Percentiles rank a stretch among this genome's conserved stretches.
phyloP scores from a whole-genome alignment of 2,888 invertebrate genomes.

The Rhingia rostrata region DNA sequence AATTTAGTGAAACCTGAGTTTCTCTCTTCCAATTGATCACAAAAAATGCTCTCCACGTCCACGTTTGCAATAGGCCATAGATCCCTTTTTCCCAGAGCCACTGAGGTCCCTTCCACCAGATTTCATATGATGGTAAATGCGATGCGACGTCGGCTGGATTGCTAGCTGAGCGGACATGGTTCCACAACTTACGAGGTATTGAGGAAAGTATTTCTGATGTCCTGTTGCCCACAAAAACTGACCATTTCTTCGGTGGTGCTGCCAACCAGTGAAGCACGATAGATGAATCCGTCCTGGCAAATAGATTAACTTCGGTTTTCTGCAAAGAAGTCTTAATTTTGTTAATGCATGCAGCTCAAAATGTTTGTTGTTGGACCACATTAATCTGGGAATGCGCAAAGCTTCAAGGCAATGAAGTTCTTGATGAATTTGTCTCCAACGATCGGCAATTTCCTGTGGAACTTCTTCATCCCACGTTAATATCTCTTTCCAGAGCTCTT shows the following conservation, averaged over 20 bases:
- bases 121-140: slow-evolving; percentile 1
- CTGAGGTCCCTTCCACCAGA: slow-evolving; percentile 37
- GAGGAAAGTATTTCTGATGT: slow-evolving; percentile 10
- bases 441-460: slow-evolving; percentile 17
- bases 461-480: slow-evolving; percentile 63
- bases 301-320: not conserved
- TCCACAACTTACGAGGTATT: slow-evolving; percentile 28
- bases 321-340: slow-evolving; percentile 33
- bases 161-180: slow-evolving; percentile 19
- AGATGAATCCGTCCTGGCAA: slow-evolving; percentile 14
- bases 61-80: slow-evolving; percentile 8
- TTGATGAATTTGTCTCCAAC: slow-evolving; percentile 11
- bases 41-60: not conserved
- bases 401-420: slow-evolving; percentile 19
- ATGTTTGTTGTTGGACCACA: slow-evolving; percentile 13
- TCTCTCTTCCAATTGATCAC: slow-evolving; percentile 12
- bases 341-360: slow-evolving; percentile 51
- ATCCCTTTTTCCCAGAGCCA: slow-evolving; percentile 3
- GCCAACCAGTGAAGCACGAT: slow-evolving; percentile 21
- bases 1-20: slow-evolving; percentile 16
- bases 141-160: slow-evolving; percentile 57
- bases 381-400: slow-evolving; percentile 14
- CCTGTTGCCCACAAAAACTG: slow-evolving; percentile 28
- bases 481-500: slow-evolving; percentile 63
- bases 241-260: too few species aligned